phyloP scores from a whole-genome alignment of 2,113 vertebrate species.

The Agapornis roseicollis region DNA sequence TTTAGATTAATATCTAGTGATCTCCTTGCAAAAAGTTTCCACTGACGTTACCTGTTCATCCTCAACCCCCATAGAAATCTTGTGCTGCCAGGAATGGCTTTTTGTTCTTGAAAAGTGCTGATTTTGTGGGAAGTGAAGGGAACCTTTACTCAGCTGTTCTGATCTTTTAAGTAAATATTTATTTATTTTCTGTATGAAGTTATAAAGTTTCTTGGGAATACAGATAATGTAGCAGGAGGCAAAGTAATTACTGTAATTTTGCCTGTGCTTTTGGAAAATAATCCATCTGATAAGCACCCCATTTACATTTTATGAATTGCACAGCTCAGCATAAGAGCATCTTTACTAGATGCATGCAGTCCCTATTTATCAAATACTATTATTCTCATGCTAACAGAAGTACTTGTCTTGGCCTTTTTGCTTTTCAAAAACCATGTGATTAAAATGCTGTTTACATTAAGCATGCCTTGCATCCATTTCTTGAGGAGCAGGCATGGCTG shows the following conservation, averaged over 20 bases:
- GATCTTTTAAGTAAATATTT: conserved; percentile 58
- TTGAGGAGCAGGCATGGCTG: background rate
- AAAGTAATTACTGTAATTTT: conserved; percentile 64
- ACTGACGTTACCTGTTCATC: background rate
- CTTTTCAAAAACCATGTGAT: background rate
- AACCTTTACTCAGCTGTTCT: conserved; percentile 38
- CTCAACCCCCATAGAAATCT: rapidly evolving
- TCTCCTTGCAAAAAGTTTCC: background rate
- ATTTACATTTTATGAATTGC: conserved; percentile 48
- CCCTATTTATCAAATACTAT: background rate
- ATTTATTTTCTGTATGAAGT: conserved; percentile 49
- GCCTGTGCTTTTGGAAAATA: conserved; percentile 50
- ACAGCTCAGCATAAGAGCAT: conserved; percentile 9
- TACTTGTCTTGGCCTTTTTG: background rate
- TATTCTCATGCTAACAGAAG: background rate
- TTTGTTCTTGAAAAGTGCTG: background rate
- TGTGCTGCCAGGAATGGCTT: background rate
- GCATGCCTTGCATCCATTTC: background rate
- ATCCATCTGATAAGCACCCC: conserved; percentile 44
- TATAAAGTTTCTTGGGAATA: conserved; percentile 58
- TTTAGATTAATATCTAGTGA: background rate
- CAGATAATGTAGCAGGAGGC: conserved; percentile 47
- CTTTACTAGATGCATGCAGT: background rate
- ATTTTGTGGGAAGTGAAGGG: background rate
- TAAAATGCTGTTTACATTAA: background rate